Evolutionary conservation across 2,113 vertebrate genomes (phyloP).

Genomic region (Psammodynastes pulverulentus): DNA sequence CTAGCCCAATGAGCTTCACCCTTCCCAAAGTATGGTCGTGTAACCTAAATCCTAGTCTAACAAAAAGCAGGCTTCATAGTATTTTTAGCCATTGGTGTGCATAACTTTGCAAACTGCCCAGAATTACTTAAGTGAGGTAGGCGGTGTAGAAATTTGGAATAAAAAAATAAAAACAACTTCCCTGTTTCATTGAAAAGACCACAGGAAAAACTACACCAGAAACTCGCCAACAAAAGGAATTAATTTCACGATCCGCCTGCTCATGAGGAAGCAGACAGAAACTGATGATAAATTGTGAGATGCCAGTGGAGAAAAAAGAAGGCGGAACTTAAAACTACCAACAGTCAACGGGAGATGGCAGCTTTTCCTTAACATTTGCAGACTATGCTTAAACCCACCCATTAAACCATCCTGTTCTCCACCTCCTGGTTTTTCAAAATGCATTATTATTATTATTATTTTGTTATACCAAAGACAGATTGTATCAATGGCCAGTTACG

Average conservation of each 20-base stretch:
- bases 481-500: too few relatives aligned
- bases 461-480: background rate
- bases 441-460: background rate
- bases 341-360: slow-evolving; percentile 7
- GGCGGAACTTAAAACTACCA: background rate
- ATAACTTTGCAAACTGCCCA: background rate
- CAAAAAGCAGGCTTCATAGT: background rate
- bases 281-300: background rate
- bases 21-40: background rate
- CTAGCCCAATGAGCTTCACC: background rate
- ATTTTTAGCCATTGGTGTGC: background rate
- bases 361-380: background rate
- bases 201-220: background rate
- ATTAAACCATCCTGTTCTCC: background rate
- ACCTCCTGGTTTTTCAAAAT: background rate
- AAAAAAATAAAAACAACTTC: background rate
- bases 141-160: background rate
- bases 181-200: background rate
- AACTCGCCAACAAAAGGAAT: background rate
- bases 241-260: background rate
- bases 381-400: fast-evolving
- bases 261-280: background rate
- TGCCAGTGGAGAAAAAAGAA: background rate
- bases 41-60: background rate
- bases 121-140: background rate